These are phyloP conservation scores for Rosalia funebris DNA, from an alignment of 2,888 invertebrate genomes.

Conservation along the genomic window DNA sequence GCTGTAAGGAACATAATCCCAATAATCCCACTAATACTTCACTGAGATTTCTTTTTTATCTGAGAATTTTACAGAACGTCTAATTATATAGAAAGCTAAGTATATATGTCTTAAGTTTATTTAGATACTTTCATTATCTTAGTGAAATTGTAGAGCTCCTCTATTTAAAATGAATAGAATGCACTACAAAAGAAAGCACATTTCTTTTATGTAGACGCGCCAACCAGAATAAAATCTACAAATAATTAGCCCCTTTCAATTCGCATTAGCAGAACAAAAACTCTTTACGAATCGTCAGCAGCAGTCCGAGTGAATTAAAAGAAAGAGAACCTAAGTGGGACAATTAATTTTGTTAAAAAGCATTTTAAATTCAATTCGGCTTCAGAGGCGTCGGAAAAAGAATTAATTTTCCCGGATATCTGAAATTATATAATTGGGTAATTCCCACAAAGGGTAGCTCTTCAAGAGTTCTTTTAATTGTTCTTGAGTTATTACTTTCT, in stretches of 20 bases:
- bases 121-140: too few species aligned
- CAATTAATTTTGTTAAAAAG: constrained; percentile 29
- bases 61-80: too few species aligned
- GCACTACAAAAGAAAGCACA: neutral
- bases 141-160: neutral
- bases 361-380: constrained; percentile 24
- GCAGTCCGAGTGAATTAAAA: constrained; percentile 9
- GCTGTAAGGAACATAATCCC: too few species aligned
- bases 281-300: neutral
- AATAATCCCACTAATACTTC: too few species aligned
- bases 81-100: too few species aligned
- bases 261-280: constrained; percentile 8
- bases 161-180: neutral
- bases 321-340: constrained; percentile 18
- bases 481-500: neutral
- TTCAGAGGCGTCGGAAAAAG: constrained; percentile 14
- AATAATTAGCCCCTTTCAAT: constrained; percentile 17
- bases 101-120: too few species aligned
- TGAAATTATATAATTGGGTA: constrained; percentile 12
- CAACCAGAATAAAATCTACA: constrained; percentile 8
- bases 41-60: too few species aligned
- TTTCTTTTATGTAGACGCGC: neutral
- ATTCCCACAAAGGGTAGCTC: constrained; percentile 4
- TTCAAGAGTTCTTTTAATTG: neutral
- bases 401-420: constrained; percentile 23